These are phyloP conservation scores for Lateolabrax maculatus DNA, from an alignment of 2,797 vertebrate genomes.

Conservation along the genomic window DNA sequence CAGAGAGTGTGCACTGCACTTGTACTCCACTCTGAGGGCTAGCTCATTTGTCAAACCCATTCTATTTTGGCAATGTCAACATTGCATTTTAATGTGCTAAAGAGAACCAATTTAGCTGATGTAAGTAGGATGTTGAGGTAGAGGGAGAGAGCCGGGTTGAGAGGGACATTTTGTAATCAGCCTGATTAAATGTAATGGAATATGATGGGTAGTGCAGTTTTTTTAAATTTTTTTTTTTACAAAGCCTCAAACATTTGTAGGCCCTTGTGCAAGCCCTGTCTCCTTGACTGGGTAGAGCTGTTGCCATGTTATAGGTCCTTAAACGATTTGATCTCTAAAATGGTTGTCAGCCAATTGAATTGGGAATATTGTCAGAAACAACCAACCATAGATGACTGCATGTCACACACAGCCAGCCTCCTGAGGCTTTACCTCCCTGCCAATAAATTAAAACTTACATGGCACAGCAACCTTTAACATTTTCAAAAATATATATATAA, in stretches of 20 bases:
- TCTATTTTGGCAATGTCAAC: constrained; percentile 81
- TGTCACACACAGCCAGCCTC: constrained; percentile 72
- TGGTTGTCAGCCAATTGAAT: constrained; percentile 75
- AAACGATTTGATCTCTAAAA: constrained; percentile 68
- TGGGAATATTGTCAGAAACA: constrained; percentile 70
- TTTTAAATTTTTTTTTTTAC: constrained; percentile 39
- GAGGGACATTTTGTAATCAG: constrained; percentile 68
- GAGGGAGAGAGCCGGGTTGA: constrained; percentile 76
- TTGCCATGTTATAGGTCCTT: constrained; percentile 81
- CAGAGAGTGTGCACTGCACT: constrained; percentile 76
- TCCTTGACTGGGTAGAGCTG: constrained; percentile 71
- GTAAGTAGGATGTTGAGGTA: constrained; percentile 80
- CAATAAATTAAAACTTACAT: constrained; percentile 75
- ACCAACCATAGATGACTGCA: constrained; percentile 71
- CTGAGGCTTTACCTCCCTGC: constrained; percentile 69
- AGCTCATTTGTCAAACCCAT: constrained; percentile 69
- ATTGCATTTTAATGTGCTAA: constrained; percentile 83
- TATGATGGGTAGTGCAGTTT: constrained; percentile 79
- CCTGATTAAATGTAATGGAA: constrained; percentile 75
- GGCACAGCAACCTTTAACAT: constrained; percentile 75
- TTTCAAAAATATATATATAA: constrained; percentile 83
- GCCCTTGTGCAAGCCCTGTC: constrained; percentile 77
- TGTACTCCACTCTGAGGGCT: constrained; percentile 62
- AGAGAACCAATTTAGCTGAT: constrained; percentile 78
- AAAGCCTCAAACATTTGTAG: constrained; percentile 62